Evolutionary conservation across 2,797 vertebrate species (phyloP).

Genomic region (Chrysolophus pictus): DNA sequence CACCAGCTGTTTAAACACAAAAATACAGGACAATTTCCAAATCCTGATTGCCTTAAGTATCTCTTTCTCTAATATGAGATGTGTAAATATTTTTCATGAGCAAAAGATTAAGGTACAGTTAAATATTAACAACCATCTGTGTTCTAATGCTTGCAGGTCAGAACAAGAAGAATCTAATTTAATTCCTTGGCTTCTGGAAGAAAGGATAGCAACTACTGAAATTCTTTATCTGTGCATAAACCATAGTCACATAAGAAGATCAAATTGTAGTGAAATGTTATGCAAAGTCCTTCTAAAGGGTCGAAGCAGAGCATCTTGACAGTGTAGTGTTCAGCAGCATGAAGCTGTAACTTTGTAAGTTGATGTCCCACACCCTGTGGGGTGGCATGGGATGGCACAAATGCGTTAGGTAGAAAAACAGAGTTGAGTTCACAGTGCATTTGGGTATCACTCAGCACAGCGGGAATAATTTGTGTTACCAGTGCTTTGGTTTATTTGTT

Average conservation of each 20-base stretch:
- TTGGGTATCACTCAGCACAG: neutral
- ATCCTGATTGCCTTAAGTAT: neutral
- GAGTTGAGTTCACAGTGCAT: neutral
- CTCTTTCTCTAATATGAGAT: neutral
- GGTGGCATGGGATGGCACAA: neutral
- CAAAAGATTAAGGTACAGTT: neutral
- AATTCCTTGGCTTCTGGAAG: neutral
- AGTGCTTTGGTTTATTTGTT: rapidly evolving
- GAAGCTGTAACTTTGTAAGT: neutral
- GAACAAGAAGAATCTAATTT: neutral
- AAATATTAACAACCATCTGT: neutral
- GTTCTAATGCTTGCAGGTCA: neutral
- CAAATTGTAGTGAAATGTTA: neutral
- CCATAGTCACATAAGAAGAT: neutral
- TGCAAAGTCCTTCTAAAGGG: neutral
- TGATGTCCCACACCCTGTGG: neutral
- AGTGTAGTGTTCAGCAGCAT: neutral
- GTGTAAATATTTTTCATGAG: neutral
- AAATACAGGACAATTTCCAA: neutral
- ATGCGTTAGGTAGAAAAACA: neutral
- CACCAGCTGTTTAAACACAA: neutral
- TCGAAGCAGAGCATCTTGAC: neutral
- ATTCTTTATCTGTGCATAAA: neutral
- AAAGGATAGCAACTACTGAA: neutral
- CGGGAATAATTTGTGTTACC: neutral